Percentiles rank a stretch among this genome's conserved stretches.
These are phyloP conservation scores for Drosophila paranaensis DNA, from an alignment of 2,888 invertebrate species.

Conservation along the genomic window DNA sequence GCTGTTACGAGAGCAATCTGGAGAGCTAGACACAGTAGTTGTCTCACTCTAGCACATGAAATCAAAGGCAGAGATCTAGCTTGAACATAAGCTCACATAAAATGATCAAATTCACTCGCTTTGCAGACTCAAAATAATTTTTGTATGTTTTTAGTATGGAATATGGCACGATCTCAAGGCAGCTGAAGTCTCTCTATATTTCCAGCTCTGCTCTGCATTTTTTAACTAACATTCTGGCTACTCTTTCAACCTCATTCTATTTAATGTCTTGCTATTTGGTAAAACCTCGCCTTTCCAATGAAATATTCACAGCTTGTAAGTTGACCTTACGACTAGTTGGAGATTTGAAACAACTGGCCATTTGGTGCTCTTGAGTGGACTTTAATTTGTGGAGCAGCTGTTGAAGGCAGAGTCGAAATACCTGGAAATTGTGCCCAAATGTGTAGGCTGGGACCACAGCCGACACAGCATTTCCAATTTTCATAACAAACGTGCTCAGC, in stretches of 20 bases:
- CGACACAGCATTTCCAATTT: slow-evolving; percentile 30
- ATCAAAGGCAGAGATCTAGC: neutral
- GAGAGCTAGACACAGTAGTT: too few species aligned
- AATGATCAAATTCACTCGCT: too few species aligned
- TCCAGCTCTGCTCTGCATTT: neutral
- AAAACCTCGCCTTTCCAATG: neutral
- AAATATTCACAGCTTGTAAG: neutral
- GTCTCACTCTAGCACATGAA: neutral
- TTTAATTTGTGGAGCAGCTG: slow-evolving; percentile 11
- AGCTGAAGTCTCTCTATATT: neutral
- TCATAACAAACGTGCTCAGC: slow-evolving; percentile 17
- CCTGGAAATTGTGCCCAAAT: slow-evolving; percentile 21
- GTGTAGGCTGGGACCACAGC: neutral
- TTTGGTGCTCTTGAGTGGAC: slow-evolving; percentile 9
- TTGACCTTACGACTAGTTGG: slow-evolving; percentile 1
- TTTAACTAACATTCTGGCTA: neutral
- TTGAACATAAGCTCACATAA: neutral
- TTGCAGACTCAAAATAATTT: too few species aligned
- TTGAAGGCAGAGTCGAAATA: neutral
- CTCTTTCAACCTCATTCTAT: neutral
- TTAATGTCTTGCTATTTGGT: neutral
- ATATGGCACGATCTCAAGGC: neutral
- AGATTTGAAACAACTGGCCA: slow-evolving; percentile 8
- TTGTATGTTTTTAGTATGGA: too few species aligned
- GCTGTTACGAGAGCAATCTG: neutral